Base-by-base conservation (phyloP, 2,888 invertebrate species). In the Drosophila picticornis region DNA sequence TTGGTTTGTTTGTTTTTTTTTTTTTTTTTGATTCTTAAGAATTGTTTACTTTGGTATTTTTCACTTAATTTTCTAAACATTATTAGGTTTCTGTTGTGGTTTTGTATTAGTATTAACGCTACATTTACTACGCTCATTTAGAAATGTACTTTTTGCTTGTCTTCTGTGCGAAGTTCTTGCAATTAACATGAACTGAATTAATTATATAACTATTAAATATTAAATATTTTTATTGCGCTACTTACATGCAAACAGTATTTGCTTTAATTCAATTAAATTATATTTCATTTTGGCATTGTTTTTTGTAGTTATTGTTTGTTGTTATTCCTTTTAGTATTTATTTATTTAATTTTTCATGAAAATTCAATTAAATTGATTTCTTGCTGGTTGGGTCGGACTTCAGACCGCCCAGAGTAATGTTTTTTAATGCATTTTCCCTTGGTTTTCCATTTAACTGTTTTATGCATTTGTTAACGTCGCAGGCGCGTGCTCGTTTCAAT, bases 71-170 rank as follows among this genome's bases (percentile, higher is more conserved):
- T 56, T 56, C 72, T 79, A 73, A 34, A 63, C 32, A n/a, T 46
- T 65, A 55, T 60, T 38, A 9, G 56, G 29, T 34, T 29, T 22
- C 31, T 25, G 29, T 27, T 59, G 38, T 68, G 60, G 25, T 46
- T 29, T 16, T 36, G 34, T 56, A 65, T 60, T 56, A 50, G 43
- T 55, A 65, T 64, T 80, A 75, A 75, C n/a, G 19, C 77, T 83
- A 85, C 59, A 52, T 68, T 66, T 34, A 77, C 81, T 88, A 85
- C 77, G 52, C 61, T 78, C 71, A 72, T 76, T 77, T 85, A 80
- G 80, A 84, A 84, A 80, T 84, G 59, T 84, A 75, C 76, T 81
- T 83, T 71, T 62, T 38, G 59, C 29, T 73, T 60, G 63, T 57
- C 70, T 74, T 78, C 71, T 55, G 38, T 66, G 62, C 60, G 72